These are phyloP conservation scores for Melinaea menophilus DNA, from an alignment of 2,888 invertebrate genomes.

Conservation along the genomic window DNA sequence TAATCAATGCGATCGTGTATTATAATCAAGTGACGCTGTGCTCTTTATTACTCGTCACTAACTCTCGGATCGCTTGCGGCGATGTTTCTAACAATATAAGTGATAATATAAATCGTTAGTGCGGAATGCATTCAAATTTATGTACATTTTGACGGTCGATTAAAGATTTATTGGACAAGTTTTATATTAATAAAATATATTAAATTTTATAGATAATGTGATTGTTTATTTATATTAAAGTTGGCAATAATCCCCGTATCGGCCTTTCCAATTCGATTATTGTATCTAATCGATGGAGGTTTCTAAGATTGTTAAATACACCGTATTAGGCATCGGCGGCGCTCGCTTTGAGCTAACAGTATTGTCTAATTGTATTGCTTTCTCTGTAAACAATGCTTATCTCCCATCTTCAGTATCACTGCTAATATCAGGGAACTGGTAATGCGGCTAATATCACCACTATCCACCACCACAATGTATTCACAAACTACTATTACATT, in stretches of 20 bases:
- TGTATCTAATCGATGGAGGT: conserved; percentile 30
- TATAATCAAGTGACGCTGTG: conserved; percentile 35
- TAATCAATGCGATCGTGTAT: conserved; percentile 35
- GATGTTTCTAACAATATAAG: conserved; percentile 25
- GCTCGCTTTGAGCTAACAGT: conserved; percentile 26
- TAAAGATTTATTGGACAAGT: neutral
- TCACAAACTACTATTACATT: neutral
- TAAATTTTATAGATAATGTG: neutral
- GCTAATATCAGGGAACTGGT: conserved; percentile 16
- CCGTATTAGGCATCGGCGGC: conserved; percentile 32
- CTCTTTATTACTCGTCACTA: conserved; percentile 27
- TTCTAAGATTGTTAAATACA: conserved; percentile 27
- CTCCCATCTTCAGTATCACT: conserved; percentile 30
- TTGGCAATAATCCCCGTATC: conserved; percentile 23
- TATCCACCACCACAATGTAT: neutral
- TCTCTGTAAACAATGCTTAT: conserved; percentile 37
- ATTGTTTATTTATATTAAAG: neutral
- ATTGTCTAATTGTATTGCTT: conserved; percentile 37
- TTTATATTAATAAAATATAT: neutral
- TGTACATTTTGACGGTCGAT: neutral
- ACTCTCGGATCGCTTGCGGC: conserved; percentile 24
- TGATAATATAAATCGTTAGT: conserved; percentile 28
- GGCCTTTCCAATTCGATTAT: conserved; percentile 26
- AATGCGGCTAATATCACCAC: neutral
- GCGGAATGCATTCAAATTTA: conserved; percentile 8